A percentile compares a stretch with the other conserved stretches of the same genome.
These are phyloP conservation scores for Phrynocephalus guinanensis DNA, from an alignment of 2,797 vertebrate genomes.

Conservation along the genomic window DNA sequence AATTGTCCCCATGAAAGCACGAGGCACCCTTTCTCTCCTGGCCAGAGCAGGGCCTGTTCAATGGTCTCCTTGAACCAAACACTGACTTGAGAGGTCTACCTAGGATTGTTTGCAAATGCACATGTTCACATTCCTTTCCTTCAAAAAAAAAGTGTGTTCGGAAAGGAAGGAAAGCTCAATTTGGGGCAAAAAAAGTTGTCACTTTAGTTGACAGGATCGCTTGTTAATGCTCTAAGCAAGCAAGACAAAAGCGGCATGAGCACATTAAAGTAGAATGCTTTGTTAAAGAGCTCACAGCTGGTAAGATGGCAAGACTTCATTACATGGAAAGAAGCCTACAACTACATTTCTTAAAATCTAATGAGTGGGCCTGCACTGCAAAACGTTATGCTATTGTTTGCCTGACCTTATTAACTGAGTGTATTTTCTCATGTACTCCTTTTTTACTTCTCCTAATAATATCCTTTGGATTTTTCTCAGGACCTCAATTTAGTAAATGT, in stretches of 20 bases:
- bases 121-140: not conserved
- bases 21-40: not conserved
- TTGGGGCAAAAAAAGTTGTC: not conserved
- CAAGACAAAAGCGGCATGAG: not conserved
- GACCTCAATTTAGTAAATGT: constrained; percentile 43
- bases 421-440: not conserved
- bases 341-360: constrained; percentile 29
- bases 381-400: constrained; percentile 38
- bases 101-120: not conserved
- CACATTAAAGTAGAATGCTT: constrained; percentile 15
- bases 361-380: constrained; percentile 31
- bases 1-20: not conserved
- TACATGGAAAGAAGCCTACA: constrained; percentile 32
- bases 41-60: not conserved
- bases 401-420: constrained; percentile 37
- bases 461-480: constrained; percentile 38
- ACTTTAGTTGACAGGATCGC: not conserved
- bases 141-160: no score
- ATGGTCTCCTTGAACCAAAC: not conserved
- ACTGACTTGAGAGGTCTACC: no score
- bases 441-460: constrained; percentile 24
- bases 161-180: not conserved
- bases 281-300: constrained; percentile 15
- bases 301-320: constrained; percentile 13
- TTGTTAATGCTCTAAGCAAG: constrained; percentile 13